Conservation (phyloP, 2,113 vertebrate species). For the Lycaon pictus region DNA sequence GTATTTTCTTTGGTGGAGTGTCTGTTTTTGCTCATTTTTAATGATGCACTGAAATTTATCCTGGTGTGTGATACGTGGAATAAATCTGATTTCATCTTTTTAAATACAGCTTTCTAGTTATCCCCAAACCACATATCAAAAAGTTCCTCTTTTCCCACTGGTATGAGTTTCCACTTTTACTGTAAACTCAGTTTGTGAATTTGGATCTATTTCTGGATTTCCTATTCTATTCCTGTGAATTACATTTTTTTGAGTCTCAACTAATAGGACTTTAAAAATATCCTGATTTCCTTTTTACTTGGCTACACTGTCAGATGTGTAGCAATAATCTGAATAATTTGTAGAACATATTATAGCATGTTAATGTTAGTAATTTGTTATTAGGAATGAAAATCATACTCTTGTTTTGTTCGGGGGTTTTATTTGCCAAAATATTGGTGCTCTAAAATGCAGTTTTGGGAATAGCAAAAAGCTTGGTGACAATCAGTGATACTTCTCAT, state of each 20-base stretch:
- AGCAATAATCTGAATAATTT: neutral
- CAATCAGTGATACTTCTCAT: neutral
- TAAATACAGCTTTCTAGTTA: neutral
- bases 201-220: neutral
- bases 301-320: neutral
- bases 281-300: slow-evolving; percentile 7
- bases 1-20: neutral
- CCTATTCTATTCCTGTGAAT: neutral
- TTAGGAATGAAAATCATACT: neutral
- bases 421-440: slow-evolving; percentile 39
- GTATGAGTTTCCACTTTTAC: neutral
- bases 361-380: neutral
- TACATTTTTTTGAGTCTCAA: neutral
- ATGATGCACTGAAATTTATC: neutral
- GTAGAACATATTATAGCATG: neutral
- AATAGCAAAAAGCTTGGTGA: neutral
- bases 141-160: neutral
- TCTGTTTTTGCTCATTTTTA: neutral
- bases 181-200: neutral
- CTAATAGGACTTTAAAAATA: neutral
- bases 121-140: neutral
- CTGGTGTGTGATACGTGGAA: neutral
- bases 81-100: neutral
- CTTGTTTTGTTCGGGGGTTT: neutral
- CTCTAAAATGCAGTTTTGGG: neutral